Base-by-base conservation (phyloP, 2,113 vertebrate genomes). In the Actinemys pallida region DNA sequence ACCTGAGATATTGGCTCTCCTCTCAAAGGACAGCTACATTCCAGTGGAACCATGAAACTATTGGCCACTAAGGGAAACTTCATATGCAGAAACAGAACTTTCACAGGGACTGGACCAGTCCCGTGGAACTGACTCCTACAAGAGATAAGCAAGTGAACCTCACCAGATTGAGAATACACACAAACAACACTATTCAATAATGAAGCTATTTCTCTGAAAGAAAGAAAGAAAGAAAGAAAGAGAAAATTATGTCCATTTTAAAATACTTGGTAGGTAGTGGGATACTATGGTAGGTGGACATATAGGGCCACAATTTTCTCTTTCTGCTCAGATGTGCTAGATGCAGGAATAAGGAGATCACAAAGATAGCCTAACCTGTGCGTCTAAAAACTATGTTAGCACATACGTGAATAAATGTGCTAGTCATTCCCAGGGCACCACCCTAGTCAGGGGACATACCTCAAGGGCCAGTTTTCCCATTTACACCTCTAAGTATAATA, bases 181-280 rank as follows among this genome's bases (percentile, higher is more conserved):
- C 0, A 53, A 91, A 10, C 4, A 1, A 12, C 3, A 10, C 78
- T 19, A 2, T 5, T 45, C 52, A 83, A 65, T 50, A 17, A 50
- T 83, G 45, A 35, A 56, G 87, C 1, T 14, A 13, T 0, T 0
- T 85, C 49, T 62, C 57, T 16, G 1, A 53, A 52, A 65, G 19
- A 39, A 0, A 22, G 50, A 89, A 49, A 47, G 45, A 50, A 50
- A 8, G 31, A 75, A 90, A 50, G 86, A 6, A 22, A 10, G 69
- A 56, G 22, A 5, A 52, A n/a, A 76, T 22, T 53, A 59, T 83
- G 5, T 11, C 14, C 75, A 13, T 10, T 50, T 87, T 35, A 72
- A 80, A 90, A 81, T 57, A 22, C 2, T 52, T 56, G 25, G 12
- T 20, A 49, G 13, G 56, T 25, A 57, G 20, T 49, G 75, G 49